Percentiles rank a stretch among this genome's conserved stretches.
Evolutionary conservation across 2,797 vertebrate species (phyloP).

Genomic region (Urophycis tenuis): DNA sequence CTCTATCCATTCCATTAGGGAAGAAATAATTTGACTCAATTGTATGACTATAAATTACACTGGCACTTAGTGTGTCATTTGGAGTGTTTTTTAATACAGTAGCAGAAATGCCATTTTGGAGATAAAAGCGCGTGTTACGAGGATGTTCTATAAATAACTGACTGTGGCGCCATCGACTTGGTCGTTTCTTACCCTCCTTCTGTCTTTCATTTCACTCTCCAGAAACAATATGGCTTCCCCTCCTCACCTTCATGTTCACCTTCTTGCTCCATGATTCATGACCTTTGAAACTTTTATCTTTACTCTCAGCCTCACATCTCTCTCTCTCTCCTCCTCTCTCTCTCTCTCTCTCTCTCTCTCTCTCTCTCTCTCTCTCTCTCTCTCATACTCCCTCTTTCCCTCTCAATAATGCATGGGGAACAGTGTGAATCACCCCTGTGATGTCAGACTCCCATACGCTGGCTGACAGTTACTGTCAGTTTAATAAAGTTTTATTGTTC

Average conservation of each 20-base stretch:
- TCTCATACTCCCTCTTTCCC: constrained; percentile 12
- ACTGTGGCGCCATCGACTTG: not conserved
- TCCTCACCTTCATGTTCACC: not conserved
- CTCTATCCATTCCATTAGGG: no score
- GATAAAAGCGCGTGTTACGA: not conserved
- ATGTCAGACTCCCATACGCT: not conserved
- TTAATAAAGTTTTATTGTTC: constrained; percentile 3
- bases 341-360: not conserved
- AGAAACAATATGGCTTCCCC: not conserved
- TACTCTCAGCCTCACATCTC: not conserved
- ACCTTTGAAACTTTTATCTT: not conserved
- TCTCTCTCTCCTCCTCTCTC: not conserved
- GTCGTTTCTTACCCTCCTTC: not conserved
- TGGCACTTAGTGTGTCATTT: not conserved
- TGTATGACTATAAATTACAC: not conserved
- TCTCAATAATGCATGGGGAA: constrained; percentile 32
- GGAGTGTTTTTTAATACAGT: not conserved
- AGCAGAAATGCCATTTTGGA: not conserved
- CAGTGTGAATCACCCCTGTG: constrained; percentile 30
- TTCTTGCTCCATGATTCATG: not conserved
- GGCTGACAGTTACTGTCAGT: constrained; percentile 3
- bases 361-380: not conserved
- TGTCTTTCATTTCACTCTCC: not conserved
- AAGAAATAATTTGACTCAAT: not conserved
- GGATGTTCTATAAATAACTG: not conserved